A percentile compares a stretch with the other conserved stretches of the same genome.
phyloP scores from a whole-genome alignment of 2,888 invertebrate genomes.

The Hemistola chrysoprasaria region DNA sequence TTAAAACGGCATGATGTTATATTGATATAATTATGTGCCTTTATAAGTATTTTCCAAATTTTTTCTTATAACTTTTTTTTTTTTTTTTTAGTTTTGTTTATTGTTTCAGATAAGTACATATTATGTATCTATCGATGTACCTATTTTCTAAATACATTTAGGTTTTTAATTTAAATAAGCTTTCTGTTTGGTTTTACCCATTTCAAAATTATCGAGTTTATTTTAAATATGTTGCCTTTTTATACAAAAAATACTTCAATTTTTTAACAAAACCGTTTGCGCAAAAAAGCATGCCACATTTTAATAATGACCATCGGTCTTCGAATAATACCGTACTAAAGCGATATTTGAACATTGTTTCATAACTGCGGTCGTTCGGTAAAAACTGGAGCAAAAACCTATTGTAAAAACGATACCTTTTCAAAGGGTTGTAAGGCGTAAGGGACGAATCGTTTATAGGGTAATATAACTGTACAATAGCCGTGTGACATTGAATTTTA shows the following conservation, averaged over 20 bases:
- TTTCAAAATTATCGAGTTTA: too few species aligned
- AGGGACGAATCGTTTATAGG: conserved; percentile 63
- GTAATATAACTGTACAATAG: conserved; percentile 68
- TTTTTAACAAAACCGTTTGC: conserved; percentile 4
- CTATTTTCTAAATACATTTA: too few species aligned
- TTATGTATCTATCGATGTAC: too few species aligned
- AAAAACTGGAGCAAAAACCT: conserved; percentile 72
- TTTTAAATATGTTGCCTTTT: too few species aligned
- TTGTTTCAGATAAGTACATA: too few species aligned
- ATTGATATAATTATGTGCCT: too few species aligned
- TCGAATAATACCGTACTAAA: conserved; percentile 27
- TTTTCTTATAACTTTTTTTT: too few species aligned
- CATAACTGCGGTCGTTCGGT: conserved; percentile 57
- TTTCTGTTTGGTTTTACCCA: too few species aligned
- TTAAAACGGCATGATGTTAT: too few species aligned
- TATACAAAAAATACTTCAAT: conserved; percentile 12
- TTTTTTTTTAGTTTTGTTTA: too few species aligned
- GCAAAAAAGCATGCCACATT: conserved; percentile 13
- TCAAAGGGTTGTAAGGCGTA: conserved; percentile 64
- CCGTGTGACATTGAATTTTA: conserved; percentile 55
- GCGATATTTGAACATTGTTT: conserved; percentile 62
- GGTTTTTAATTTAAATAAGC: too few species aligned
- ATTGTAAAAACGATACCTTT: conserved; percentile 51
- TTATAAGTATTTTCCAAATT: too few species aligned
- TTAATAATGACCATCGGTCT: conserved; percentile 28